These are phyloP conservation scores for Trilocha varians DNA, from an alignment of 2,888 invertebrate genomes.

Conservation along the genomic window DNA sequence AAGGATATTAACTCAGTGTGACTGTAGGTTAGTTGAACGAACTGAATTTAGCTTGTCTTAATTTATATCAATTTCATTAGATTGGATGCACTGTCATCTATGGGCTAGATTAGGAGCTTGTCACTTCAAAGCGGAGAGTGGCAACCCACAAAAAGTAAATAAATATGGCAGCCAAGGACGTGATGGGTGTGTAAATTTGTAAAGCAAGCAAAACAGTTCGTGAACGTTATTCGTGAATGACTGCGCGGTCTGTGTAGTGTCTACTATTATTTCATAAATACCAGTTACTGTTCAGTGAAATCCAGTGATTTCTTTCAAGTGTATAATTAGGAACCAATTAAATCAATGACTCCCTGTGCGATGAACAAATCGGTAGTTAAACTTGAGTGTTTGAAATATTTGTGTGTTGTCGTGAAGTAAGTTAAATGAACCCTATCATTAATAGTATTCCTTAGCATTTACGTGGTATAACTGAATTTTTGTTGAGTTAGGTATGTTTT, in stretches of 20 bases:
- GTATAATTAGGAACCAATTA: constrained; percentile 35
- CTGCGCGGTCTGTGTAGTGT: constrained; percentile 3
- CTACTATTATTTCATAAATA: constrained; percentile 3
- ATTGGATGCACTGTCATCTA: too few species aligned
- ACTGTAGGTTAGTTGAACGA: too few species aligned
- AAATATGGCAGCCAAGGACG: constrained; percentile 53
- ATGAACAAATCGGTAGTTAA: constrained; percentile 45
- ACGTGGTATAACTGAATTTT: too few species aligned
- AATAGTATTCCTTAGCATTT: too few species aligned
- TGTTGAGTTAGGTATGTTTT: not conserved
- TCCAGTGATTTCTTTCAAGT: constrained; percentile 12
- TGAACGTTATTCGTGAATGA: constrained; percentile 11
- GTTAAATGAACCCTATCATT: too few species aligned
- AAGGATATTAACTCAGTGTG: too few species aligned
- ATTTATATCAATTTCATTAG: too few species aligned
- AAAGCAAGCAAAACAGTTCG: constrained; percentile 10
- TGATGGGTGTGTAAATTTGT: constrained; percentile 25
- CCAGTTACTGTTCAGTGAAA: constrained; percentile 7
- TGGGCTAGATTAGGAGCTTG: too few species aligned
- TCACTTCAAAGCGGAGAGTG: too few species aligned
- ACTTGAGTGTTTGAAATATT: not conserved
- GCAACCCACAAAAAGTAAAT: constrained; percentile 44
- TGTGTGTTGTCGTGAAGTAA: too few species aligned
- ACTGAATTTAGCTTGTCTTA: too few species aligned
- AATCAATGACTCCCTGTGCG: constrained; percentile 58